Base-by-base conservation (phyloP, 1,140 invertebrate genomes). In the Trypoxylus dichotomus region DNA sequence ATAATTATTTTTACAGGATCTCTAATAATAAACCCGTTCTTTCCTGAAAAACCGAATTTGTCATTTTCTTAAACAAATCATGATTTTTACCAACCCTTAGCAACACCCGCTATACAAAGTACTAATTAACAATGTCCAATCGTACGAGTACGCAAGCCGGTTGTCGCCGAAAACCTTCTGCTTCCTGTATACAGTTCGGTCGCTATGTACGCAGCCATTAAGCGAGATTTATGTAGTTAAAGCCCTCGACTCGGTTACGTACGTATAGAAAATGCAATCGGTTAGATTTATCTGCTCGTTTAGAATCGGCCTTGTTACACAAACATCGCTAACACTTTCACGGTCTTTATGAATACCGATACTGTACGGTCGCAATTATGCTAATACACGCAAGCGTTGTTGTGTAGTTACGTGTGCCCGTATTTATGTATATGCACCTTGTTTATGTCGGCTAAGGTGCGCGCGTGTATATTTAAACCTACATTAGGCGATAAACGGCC, bases 401-500 rank as follows among this genome's bases (percentile, higher is more conserved):
- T 54, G 19, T 54, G 47, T 54, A n/a, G 11, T 54, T 54, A 54
- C 47, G 47, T n/a, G 47, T 54, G 47, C n/a, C n/a, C 15, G 47
- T 54, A n/a, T 54, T 54, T 54, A n/a, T 54, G 47, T 54, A 54
- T 19, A n/a, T n/a, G 47, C 47, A 54, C 47, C 47, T 54, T 54
- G 15, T 19, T 54, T 54, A 54, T n/a, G 47, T 54, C 3, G 5
- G 47, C 47, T 1, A n/a, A 54, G 3, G 47, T 15, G 15, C 47
- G 47, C 15, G 15, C 7, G 47, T 54, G 15, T 10, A n/a, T 3
- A 54, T 54, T 54, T 54, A 54, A 10, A n/a, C 47, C 47, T 54
- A 15, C n/a, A 54, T 54, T 54, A 54, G 15, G 5, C 15, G 13
- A 54, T 15, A 54, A n/a, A 54, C 19, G 13, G 5, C 3, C 10